phyloP scores from a whole-genome alignment of 1,140 invertebrate genomes.

The Temnothorax longispinosus region DNA sequence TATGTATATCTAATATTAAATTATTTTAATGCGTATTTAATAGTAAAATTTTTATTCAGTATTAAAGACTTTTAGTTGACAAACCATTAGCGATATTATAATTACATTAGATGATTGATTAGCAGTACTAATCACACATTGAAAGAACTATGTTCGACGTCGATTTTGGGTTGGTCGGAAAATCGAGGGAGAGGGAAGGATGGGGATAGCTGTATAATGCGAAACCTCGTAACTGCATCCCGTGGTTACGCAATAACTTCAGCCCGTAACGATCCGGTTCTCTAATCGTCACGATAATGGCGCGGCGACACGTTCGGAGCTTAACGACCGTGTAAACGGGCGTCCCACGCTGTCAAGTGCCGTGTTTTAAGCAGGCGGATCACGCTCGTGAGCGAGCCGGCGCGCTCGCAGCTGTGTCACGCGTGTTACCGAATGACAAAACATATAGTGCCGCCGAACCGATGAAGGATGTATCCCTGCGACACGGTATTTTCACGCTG shows the following conservation, averaged over 20 bases:
- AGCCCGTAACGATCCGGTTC: conserved; percentile 60
- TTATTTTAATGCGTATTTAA: background rate
- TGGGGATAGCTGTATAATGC: conserved; percentile 1
- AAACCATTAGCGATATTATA: background rate
- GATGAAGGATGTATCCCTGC: conserved; percentile 43
- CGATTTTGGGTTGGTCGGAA: background rate
- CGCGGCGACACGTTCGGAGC: conserved; percentile 42
- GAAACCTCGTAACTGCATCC: conserved; percentile 62
- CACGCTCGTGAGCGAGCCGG: conserved; percentile 38
- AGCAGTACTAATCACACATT: background rate
- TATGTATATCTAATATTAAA: background rate
- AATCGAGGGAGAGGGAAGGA: background rate
- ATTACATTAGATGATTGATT: background rate
- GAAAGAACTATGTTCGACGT: conserved; percentile 8
- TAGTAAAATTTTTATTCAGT: background rate
- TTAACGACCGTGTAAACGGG: conserved; percentile 63
- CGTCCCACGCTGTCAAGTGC: conserved; percentile 40
- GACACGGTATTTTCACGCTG: conserved; percentile 28
- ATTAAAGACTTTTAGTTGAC: background rate
- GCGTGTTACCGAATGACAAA: conserved; percentile 49
- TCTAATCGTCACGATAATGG: conserved; percentile 71
- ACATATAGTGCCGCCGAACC: conserved; percentile 31
- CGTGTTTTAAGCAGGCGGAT: conserved; percentile 51
- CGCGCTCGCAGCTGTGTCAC: conserved; percentile 41
- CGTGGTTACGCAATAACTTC: conserved; percentile 66